Evolutionary conservation across 2,113 vertebrate species (phyloP).

Genomic region (Cebus imitator): DNA sequence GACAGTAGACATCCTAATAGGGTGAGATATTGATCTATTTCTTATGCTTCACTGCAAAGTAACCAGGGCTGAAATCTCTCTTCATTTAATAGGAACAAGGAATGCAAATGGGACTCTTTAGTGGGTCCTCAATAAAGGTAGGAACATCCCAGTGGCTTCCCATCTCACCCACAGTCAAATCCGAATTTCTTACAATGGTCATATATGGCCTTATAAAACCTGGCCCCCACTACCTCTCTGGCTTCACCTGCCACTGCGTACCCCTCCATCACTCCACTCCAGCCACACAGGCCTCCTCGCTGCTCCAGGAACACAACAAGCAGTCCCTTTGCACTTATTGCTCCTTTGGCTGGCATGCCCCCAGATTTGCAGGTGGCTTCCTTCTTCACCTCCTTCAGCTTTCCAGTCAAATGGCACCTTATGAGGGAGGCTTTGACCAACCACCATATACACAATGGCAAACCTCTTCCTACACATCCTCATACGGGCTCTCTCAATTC

Average conservation of each 20-base stretch:
- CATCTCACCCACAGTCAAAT: neutral
- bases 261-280: neutral
- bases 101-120: neutral
- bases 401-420: neutral
- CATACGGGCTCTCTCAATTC: neutral
- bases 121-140: neutral
- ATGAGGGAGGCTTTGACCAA: neutral
- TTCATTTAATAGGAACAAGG: neutral
- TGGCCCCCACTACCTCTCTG: neutral
- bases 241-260: neutral
- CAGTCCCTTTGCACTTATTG: neutral
- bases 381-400: neutral
- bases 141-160: neutral
- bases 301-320: neutral
- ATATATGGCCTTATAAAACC: neutral
- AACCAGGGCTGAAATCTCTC: neutral
- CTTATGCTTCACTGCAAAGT: neutral
- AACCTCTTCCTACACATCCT: neutral
- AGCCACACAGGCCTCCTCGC: neutral
- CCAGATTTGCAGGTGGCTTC: neutral
- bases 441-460: neutral
- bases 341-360: neutral
- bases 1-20: neutral
- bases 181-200: neutral
- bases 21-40: neutral